A percentile compares a stretch with the other conserved stretches of the same genome.
These are phyloP conservation scores for Laticauda colubrina DNA, from an alignment of 2,113 vertebrate genomes.

Conservation along the genomic window DNA sequence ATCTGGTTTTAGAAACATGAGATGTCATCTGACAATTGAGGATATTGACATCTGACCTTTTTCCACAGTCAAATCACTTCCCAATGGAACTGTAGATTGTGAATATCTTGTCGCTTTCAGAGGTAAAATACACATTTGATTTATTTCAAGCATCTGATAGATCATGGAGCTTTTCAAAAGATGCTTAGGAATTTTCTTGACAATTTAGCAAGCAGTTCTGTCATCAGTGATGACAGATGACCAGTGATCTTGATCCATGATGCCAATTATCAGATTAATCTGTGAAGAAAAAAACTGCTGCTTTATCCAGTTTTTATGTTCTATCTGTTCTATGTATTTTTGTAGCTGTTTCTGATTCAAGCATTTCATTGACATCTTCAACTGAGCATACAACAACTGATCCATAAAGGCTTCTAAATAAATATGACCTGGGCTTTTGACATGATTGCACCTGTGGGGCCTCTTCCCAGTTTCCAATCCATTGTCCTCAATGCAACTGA, in stretches of 20 bases:
- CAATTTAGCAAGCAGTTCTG: not conserved
- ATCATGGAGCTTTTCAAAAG: not conserved
- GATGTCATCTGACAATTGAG: not conserved
- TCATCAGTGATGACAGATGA: not conserved
- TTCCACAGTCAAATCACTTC: not conserved
- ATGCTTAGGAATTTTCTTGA: not conserved
- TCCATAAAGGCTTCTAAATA: not conserved
- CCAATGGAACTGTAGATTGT: not conserved
- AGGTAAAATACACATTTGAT: not conserved
- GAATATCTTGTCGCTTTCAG: not conserved
- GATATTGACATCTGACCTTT: not conserved
- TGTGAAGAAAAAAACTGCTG: not conserved
- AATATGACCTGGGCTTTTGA: not conserved
- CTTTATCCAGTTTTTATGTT: not conserved
- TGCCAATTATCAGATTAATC: not conserved
- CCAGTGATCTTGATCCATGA: not conserved
- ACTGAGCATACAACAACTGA: not conserved
- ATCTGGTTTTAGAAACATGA: not conserved
- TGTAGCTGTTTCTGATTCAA: not conserved
- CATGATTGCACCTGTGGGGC: not conserved
- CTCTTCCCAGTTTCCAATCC: not conserved
- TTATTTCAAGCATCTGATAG: not conserved
- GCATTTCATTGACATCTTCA: not conserved
- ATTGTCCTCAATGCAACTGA: not conserved
- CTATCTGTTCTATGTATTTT: not conserved